Conservation (phyloP, 92 coral and sea anemone genomes). For the Siderastrea radians region DNA sequence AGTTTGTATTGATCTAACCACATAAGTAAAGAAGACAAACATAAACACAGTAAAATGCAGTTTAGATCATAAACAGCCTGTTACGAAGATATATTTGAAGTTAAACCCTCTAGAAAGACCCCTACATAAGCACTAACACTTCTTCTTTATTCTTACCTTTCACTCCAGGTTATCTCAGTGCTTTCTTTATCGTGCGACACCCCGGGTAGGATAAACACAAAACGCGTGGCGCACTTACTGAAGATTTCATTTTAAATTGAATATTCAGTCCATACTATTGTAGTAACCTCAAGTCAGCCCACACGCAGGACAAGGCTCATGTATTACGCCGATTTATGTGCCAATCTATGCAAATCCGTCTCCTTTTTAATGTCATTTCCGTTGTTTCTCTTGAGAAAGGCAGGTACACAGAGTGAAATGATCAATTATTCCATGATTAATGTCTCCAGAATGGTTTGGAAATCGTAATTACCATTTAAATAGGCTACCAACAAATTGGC, state of each 20-base stretch:
- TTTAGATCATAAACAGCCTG: background rate
- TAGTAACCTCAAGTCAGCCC: background rate
- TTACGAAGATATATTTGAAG: background rate
- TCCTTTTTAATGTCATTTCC: background rate
- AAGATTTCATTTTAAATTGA: background rate
- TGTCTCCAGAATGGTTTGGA: background rate
- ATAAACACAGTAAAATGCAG: background rate
- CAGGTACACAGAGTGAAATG: background rate
- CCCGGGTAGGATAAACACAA: background rate
- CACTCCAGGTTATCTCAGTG: background rate
- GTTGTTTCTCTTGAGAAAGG: background rate
- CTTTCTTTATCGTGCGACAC: background rate
- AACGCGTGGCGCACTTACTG: background rate
- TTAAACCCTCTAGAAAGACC: background rate
- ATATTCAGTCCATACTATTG: background rate
- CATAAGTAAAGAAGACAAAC: background rate
- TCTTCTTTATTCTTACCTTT: background rate
- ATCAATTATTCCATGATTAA: slow-evolving; percentile 6
- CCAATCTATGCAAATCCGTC: background rate
- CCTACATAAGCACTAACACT: background rate
- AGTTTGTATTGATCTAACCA: background rate
- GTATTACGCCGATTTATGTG: background rate
- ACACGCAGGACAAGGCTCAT: background rate
- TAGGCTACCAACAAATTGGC: background rate
- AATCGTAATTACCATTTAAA: background rate